Evolutionary conservation across 2,888 invertebrate genomes (phyloP), one percentile per base, ranked within the genome.

Genomic region (Bombylius major): DNA sequence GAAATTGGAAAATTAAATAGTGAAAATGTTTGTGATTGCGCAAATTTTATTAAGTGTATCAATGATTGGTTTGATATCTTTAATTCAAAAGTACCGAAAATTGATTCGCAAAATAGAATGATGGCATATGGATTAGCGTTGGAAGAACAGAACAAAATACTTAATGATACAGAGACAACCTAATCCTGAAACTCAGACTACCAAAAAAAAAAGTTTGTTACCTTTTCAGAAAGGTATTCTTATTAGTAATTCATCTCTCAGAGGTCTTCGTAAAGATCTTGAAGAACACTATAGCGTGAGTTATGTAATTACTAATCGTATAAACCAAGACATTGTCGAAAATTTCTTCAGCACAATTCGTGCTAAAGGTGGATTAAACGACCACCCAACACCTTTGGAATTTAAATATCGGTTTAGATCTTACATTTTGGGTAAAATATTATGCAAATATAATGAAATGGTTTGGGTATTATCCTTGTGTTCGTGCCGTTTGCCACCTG

Each of bases 201-300:
- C 60, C 58, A 53, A 60, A 55, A 6, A 59, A 47, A 54, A 53
- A 45, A 51, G 33, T 47, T 50, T 63, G 14, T 52, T 63, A 13
- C 64, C 65, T 34, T 65, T 65, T 56, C 63, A 65, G 57, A 61
- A 60, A 57, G 62, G 60, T 31, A 60, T 63, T 50, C 11, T 64
- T 11, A 59, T 60, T 34, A 60, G 56, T 45, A 55, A 55, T 47
- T 31, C 47, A 12, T 51, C 55, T 14, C 14, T 55, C 9, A 34
- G 13, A 12, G 11, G 14, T n/a, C n/a, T 55, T 32, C 32, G 32
- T 14, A n/a, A 47, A 13, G 42, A 47, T 51, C 23, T 55, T 6
- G 36, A 47, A 31, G 13, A 50, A 23, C 49, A 46, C 14, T 50
- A 50, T 45, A 34, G 13, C 14, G 32, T 50, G 11, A 13, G n/a